Base-by-base conservation (phyloP, 1,140 invertebrate species). In the Colletes gigas region DNA sequence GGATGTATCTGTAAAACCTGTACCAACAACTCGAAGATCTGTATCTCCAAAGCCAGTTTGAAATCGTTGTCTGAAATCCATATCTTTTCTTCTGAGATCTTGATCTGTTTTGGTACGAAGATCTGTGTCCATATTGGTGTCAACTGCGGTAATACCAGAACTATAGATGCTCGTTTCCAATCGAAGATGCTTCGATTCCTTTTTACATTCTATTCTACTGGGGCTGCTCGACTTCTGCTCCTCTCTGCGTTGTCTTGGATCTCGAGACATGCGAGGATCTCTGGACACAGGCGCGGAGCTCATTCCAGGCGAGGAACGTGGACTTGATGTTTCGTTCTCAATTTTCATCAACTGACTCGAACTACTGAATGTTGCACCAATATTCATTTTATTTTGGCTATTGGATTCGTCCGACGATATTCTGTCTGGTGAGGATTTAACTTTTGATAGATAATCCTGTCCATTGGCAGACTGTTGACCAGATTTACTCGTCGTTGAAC, bases 41-140 rank as follows among this genome's bases (percentile, higher is more conserved):
- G 92, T 93, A 19, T 93, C 91, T 5, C 93, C 90, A 75, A 92
- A 92, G 30, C 91, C 83, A 0, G 91, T 89, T 14, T 90, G 90
- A 59, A 91, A 93, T 47, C 91, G 91, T 71, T 93, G 92, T 1
- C 95, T 90, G 65, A 96, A 91, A 89, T 96, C 95, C 76, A 96
- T 94, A 85, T 96, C 93, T 54, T 93, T 92, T 4, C 91, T 88
- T 8, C 92, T 88, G 55, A 92, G 92, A 83, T 93, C 92, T 19
- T 93, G 92, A 84, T 93, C 93, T 0, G 88, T 76, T 17, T 88
- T 90, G 2, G 90, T 89, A 9, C 93, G 87, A 7, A 93, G 80
- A 82, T 93, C 93, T 0, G 89, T 91, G 30, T 93, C 93, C 90
- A 93, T 91, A 2, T 76, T 76, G 0, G 83, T 63, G 44, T 93